Evolutionary conservation across 1,140 invertebrate genomes (phyloP).

Genomic region (Leptinotarsa lineolata): DNA sequence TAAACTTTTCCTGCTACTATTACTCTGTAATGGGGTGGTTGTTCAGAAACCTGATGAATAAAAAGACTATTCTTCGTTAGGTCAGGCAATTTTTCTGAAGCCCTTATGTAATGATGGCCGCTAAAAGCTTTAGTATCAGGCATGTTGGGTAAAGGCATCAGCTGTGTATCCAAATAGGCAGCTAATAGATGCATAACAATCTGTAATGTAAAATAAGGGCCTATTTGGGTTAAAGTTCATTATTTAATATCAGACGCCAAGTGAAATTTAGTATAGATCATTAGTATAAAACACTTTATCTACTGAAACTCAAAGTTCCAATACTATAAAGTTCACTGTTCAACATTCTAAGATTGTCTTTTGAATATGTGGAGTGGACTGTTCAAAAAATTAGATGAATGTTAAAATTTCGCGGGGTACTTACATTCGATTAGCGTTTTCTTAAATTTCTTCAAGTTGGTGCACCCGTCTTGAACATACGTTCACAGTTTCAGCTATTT

Average conservation of each 20-base stretch:
- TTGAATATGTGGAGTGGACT: too few species aligned
- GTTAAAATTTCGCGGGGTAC: too few species aligned
- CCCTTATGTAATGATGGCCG: slow-evolving; percentile 64
- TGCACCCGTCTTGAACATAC: too few species aligned
- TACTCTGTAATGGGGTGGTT: slow-evolving; percentile 76
- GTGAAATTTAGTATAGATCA: too few species aligned
- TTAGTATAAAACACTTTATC: too few species aligned
- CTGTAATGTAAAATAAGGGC: slow-evolving; percentile 57
- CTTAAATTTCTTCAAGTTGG: too few species aligned
- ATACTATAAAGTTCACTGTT: too few species aligned
- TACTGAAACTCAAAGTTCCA: too few species aligned
- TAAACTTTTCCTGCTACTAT: slow-evolving; percentile 65
- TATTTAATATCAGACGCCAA: neutral
- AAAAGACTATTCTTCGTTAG: slow-evolving; percentile 57
- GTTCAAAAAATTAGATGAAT: too few species aligned
- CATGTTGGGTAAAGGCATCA: slow-evolving; percentile 74
- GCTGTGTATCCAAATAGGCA: slow-evolving; percentile 78
- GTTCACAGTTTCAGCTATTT: too few species aligned
- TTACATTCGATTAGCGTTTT: too few species aligned
- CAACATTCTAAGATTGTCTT: too few species aligned
- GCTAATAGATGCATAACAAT: slow-evolving; percentile 83
- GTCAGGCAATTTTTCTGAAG: slow-evolving; percentile 61
- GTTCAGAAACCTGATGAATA: slow-evolving; percentile 62
- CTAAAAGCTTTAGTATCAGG: slow-evolving; percentile 77
- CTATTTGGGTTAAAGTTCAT: neutral